phyloP scores from a whole-genome alignment of 2,888 invertebrate genomes.

The Trachelus tabidus region DNA sequence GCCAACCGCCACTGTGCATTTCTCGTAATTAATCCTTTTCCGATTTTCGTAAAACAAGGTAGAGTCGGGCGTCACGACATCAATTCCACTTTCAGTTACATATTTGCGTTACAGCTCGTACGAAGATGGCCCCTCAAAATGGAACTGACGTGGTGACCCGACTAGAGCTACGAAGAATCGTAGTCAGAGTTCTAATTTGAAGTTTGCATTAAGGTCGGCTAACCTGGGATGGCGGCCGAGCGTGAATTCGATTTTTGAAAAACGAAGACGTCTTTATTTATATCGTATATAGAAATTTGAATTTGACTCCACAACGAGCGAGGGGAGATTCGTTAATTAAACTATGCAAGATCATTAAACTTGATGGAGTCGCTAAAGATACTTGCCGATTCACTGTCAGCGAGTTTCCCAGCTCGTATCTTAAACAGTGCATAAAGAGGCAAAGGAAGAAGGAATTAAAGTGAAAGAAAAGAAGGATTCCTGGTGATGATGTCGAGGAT shows the following conservation, averaged over 20 bases:
- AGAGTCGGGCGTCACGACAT: too few relatives aligned
- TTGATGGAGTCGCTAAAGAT: background rate
- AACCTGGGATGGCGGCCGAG: background rate
- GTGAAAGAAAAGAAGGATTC: background rate
- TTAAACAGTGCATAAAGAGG: background rate
- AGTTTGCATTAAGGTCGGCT: background rate
- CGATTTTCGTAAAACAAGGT: background rate
- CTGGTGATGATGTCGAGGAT: background rate
- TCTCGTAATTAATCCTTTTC: slow-evolving; percentile 41
- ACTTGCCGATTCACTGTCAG: background rate
- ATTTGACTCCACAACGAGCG: background rate
- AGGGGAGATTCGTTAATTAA: background rate
- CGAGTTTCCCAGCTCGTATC: background rate
- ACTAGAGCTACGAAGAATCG: background rate
- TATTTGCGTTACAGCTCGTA: too few relatives aligned
- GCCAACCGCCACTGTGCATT: slow-evolving; percentile 27
- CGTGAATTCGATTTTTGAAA: background rate
- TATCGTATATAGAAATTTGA: too few relatives aligned
- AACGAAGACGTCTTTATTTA: background rate
- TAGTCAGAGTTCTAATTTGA: background rate
- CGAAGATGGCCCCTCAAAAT: too few relatives aligned
- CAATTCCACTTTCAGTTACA: too few relatives aligned
- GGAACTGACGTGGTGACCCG: too few relatives aligned
- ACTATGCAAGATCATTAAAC: background rate
- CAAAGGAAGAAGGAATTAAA: background rate